Evolutionary conservation across 2,888 invertebrate species (phyloP).

Genomic region (Apodemia zela): DNA sequence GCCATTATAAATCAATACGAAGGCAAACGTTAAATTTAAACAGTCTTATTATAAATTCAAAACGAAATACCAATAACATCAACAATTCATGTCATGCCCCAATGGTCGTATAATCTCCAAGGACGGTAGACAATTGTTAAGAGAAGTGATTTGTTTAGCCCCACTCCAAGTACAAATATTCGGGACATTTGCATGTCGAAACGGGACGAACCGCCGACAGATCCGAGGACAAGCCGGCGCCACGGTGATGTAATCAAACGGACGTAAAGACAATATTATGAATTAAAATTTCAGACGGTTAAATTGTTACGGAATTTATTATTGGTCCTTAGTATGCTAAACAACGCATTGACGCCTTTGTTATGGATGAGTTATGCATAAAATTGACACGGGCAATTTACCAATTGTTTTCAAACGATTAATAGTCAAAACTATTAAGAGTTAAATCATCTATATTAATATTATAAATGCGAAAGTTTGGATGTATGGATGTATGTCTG

Average conservation of each 20-base stretch:
- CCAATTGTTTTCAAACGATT: conserved; percentile 8
- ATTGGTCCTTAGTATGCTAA: conserved; percentile 44
- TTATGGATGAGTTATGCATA: conserved; percentile 40
- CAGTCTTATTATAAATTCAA: conserved; percentile 45
- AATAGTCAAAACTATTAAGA: background rate
- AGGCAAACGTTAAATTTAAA: conserved; percentile 34
- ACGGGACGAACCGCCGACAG: conserved; percentile 44
- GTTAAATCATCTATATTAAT: too few species aligned
- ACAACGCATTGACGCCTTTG: conserved; percentile 41
- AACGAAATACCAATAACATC: conserved; percentile 63
- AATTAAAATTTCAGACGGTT: conserved; percentile 60
- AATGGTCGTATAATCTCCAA: conserved; percentile 62
- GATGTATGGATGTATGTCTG: too few species aligned
- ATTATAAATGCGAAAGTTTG: too few species aligned
- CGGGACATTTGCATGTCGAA: conserved; percentile 71
- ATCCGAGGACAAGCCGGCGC: conserved; percentile 54
- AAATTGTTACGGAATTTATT: conserved; percentile 57
- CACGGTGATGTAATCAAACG: conserved; percentile 65
- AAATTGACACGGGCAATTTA: conserved; percentile 55
- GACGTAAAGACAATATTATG: conserved; percentile 48
- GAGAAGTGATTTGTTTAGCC: conserved; percentile 68
- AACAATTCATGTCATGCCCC: conserved; percentile 61
- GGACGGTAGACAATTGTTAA: conserved; percentile 69
- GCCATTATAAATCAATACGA: conserved; percentile 28
- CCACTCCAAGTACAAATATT: conserved; percentile 52